Conservation (phyloP, 2,113 vertebrate species). For the Callipepla squamata region DNA sequence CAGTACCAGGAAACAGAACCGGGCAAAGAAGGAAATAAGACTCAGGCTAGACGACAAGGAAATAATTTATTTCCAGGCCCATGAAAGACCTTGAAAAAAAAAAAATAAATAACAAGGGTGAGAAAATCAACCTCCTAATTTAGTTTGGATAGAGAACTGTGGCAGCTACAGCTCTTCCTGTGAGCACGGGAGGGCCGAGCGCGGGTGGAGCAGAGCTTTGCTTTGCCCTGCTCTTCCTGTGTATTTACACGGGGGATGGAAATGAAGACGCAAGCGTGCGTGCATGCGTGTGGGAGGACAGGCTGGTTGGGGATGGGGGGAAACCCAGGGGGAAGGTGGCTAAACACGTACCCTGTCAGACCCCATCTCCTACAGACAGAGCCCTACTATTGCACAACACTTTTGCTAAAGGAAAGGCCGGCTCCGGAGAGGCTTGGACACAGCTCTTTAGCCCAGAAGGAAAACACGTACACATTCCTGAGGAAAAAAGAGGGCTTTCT, state of each 20-base stretch:
- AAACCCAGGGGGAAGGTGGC: background rate
- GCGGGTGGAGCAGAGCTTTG: background rate
- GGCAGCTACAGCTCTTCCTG: background rate
- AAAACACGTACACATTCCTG: slow-evolving; percentile 53
- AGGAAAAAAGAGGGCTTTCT: slow-evolving; percentile 62
- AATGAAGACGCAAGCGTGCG: background rate
- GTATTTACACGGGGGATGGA: background rate
- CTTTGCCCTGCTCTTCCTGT: background rate
- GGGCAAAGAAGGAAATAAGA: background rate
- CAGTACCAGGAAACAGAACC: accelerated
- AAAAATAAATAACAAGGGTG: slow-evolving; percentile 48
- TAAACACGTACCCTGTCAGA: slow-evolving; percentile 47
- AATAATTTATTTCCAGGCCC: slow-evolving; percentile 72
- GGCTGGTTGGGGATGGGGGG: background rate
- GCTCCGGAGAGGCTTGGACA: background rate
- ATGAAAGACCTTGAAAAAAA: slow-evolving; percentile 64
- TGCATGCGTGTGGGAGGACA: background rate
- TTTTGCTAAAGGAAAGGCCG: slow-evolving; percentile 38
- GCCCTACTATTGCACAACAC: slow-evolving; percentile 56
- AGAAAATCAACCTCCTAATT: slow-evolving; percentile 56
- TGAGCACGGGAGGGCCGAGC: background rate
- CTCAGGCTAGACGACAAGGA: slow-evolving; percentile 53
- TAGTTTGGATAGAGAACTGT: background rate
- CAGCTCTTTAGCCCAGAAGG: background rate
- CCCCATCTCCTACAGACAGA: background rate